These are phyloP conservation scores for Caiman crocodilus DNA, from an alignment of 2,797 vertebrate species.

Conservation along the genomic window DNA sequence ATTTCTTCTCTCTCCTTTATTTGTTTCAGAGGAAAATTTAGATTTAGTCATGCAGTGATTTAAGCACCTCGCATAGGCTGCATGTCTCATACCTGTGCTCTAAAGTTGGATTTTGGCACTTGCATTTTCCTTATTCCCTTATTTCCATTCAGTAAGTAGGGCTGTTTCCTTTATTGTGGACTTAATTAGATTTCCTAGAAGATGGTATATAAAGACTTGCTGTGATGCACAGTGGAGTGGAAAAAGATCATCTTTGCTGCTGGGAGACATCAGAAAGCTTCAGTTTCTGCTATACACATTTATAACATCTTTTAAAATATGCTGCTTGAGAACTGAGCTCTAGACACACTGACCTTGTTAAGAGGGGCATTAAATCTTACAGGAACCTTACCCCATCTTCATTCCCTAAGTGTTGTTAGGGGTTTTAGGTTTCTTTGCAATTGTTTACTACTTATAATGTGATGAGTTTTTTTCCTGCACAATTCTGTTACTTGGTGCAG, in stretches of 20 bases:
- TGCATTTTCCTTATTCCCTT: not conserved
- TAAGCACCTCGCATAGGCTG: not conserved
- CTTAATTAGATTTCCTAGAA: not conserved
- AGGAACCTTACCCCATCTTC: not conserved
- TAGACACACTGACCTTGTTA: accelerated
- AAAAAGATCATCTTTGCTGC: not conserved
- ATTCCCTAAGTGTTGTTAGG: not conserved
- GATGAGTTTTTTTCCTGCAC: not conserved
- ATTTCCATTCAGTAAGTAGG: not conserved
- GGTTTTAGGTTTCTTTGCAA: not conserved
- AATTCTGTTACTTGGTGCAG: not conserved
- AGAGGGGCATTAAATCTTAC: not conserved
- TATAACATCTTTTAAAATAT: not conserved
- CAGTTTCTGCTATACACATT: not conserved
- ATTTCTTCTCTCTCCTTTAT: not conserved
- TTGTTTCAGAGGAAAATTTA: not conserved
- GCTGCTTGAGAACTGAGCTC: not conserved
- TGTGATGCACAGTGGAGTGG: not conserved
- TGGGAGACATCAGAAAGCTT: not conserved
- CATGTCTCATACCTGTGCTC: not conserved
- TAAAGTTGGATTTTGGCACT: not conserved
- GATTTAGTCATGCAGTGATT: not conserved
- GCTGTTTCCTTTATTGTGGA: not conserved
- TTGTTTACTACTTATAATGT: not conserved
- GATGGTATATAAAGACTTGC: not conserved